These are phyloP conservation scores for Tricholaema leucomelas DNA, from an alignment of 2,113 vertebrate species.

Conservation along the genomic window DNA sequence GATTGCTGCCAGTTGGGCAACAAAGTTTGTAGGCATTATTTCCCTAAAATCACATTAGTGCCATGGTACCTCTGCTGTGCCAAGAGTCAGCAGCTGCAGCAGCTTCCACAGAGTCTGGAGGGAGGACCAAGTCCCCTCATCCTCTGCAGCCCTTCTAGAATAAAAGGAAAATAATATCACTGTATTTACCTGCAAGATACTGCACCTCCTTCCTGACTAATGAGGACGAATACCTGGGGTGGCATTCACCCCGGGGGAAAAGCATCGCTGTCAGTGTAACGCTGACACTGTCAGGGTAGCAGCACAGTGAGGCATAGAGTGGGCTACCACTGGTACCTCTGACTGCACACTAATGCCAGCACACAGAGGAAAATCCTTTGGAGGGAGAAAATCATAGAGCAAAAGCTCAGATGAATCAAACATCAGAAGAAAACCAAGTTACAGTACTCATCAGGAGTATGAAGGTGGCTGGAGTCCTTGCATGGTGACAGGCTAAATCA, in stretches of 20 bases:
- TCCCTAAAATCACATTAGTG: not conserved
- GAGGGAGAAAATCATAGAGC: not conserved
- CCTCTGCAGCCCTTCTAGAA: not conserved
- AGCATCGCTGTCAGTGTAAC: not conserved
- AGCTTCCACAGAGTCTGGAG: not conserved
- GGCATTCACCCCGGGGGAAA: not conserved
- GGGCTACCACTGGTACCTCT: fast-evolving
- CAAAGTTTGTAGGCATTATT: not conserved
- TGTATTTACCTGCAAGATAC: not conserved
- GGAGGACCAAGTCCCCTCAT: not conserved
- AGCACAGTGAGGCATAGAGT: not conserved
- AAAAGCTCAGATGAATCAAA: not conserved
- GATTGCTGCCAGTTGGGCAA: not conserved
- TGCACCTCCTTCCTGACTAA: not conserved
- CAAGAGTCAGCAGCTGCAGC: not conserved
- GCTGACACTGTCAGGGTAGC: too few species aligned
- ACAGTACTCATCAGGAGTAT: not conserved
- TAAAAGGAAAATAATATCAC: not conserved
- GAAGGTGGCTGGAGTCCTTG: not conserved
- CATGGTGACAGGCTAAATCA: not conserved
- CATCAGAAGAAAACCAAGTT: not conserved
- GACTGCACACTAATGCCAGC: not conserved
- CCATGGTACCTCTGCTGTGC: not conserved
- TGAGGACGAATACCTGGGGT: not conserved
- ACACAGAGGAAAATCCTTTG: not conserved